Evolutionary conservation across 2,113 vertebrate genomes (phyloP), one percentile per base, ranked within the genome.

Genomic region (Serinus canaria): DNA sequence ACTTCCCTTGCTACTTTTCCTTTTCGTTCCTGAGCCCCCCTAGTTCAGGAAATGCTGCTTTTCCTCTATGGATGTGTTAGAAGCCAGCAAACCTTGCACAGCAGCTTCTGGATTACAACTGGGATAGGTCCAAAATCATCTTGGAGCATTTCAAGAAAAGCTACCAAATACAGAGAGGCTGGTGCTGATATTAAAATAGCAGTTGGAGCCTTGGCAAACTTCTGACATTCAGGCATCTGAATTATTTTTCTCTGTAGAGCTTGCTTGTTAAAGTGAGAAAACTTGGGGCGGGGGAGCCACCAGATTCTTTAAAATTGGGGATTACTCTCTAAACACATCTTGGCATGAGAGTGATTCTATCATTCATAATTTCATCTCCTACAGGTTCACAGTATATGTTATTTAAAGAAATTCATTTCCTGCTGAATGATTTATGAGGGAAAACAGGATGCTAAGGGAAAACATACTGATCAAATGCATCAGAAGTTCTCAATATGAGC

Each of bases 401-500:
- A 93, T 86, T 95, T 81, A 59, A 88, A 93, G 66, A 87, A 78
- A 96, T 78, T 86, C 55, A 67, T 86, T 92, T 84, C 82, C 81
- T 94, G 68, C 6, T 91, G 75, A 88, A 95, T 75, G 78, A 81
- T 91, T 73, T 92, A 77, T 58, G 47, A 95, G 56, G 30, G 63
- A 74, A 72, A 95, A 94, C 85, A 77, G 88, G 77, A 89, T 82
- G 77, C 77, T 39, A 30, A 67, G 69, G 69, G 53, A 53, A 89
- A 89, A 53, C 53, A 74, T 64, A 92, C 80, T 84, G 93, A 97
- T 95, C 85, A 82, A 90, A 94, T 7, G n/a, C 66, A 91, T 37
- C 87, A 39, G 27, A 94, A 94, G 74, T 97, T 95, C 94, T 78
- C 96, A 96, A 82, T 90, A 82, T 17, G 92, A 97, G 94, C 67